These are phyloP conservation scores for Sebastes schlegelii DNA, from an alignment of 2,113 vertebrate species.

Conservation along the genomic window DNA sequence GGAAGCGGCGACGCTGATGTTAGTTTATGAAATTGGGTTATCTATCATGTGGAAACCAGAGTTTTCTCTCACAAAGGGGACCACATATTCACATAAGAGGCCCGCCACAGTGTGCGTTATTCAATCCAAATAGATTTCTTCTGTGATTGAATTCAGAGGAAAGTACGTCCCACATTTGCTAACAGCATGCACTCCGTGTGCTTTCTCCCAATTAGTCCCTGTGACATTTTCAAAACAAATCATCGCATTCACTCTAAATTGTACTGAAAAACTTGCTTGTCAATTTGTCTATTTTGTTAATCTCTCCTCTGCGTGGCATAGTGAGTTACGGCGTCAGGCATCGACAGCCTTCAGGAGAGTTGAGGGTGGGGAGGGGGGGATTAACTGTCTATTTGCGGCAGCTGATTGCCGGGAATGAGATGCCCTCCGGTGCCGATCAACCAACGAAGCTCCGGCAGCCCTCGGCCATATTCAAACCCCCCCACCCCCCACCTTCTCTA, in stretches of 20 bases:
- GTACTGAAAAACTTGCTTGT: slow-evolving; percentile 17
- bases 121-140: slow-evolving; percentile 57
- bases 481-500: neutral
- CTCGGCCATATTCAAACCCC: slow-evolving; percentile 22
- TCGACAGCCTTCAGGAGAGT: slow-evolving; percentile 30
- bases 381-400: slow-evolving; percentile 68
- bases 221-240: slow-evolving; percentile 67
- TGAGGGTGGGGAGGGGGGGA: neutral
- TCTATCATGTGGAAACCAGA: slow-evolving; percentile 57
- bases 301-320: neutral
- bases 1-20: slow-evolving; percentile 6
- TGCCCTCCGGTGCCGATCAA: slow-evolving; percentile 52
- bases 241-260: slow-evolving; percentile 19
- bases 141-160: slow-evolving; percentile 29
- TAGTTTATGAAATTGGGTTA: slow-evolving; percentile 63
- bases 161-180: slow-evolving; percentile 33
- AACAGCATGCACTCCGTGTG: slow-evolving; percentile 43
- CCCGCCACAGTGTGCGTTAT: slow-evolving; percentile 25
- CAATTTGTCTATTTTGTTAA: slow-evolving; percentile 30
- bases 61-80: slow-evolving; percentile 21
- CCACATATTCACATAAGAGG: slow-evolving; percentile 25
- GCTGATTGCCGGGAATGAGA: slow-evolving; percentile 57
- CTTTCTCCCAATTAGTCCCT: slow-evolving; percentile 45
- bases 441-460: slow-evolving; percentile 30
- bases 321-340: slow-evolving; percentile 37